Evolutionary conservation across 2,888 invertebrate genomes (phyloP).

Genomic region (Tricholauxania praeusta): DNA sequence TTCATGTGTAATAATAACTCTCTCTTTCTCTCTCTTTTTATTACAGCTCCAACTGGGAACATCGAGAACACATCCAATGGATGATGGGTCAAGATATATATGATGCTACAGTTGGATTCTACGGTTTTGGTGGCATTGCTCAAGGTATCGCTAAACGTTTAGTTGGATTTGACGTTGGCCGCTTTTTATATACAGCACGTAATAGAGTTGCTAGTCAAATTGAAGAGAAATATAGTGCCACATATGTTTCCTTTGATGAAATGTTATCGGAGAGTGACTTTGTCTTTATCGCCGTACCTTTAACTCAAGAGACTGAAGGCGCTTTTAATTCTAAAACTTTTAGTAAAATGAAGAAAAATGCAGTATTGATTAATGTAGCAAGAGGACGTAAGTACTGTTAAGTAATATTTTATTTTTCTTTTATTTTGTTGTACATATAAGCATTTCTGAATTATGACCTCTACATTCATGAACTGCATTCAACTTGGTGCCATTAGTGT

Average conservation of each 20-base stretch:
- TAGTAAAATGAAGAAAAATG: slow-evolving; percentile 84
- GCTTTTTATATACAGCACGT: slow-evolving; percentile 81
- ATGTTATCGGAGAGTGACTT: slow-evolving; percentile 86
- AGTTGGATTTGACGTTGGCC: slow-evolving; percentile 78
- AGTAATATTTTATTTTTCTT: neutral
- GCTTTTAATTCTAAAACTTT: slow-evolving; percentile 85
- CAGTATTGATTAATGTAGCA: slow-evolving; percentile 90
- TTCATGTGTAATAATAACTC: no score
- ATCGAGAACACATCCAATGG: slow-evolving; percentile 78
- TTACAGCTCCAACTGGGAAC: slow-evolving; percentile 74
- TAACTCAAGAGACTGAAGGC: slow-evolving; percentile 82
- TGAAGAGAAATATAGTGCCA: slow-evolving; percentile 68
- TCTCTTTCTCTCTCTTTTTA: slow-evolving; percentile 4
- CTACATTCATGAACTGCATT: no score
- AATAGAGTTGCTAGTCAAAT: slow-evolving; percentile 75
- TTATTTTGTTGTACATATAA: neutral
- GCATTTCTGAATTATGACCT: neutral
- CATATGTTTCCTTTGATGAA: slow-evolving; percentile 78
- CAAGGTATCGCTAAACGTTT: slow-evolving; percentile 82
- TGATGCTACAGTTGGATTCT: slow-evolving; percentile 85
- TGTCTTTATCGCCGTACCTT: slow-evolving; percentile 82
- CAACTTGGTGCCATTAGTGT: no score
- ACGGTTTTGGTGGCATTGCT: slow-evolving; percentile 87
- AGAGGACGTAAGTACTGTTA: slow-evolving; percentile 72
- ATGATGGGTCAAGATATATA: slow-evolving; percentile 82